Evolutionary conservation across 2,888 invertebrate genomes (phyloP).

Genomic region (Mystacides longicornis): DNA sequence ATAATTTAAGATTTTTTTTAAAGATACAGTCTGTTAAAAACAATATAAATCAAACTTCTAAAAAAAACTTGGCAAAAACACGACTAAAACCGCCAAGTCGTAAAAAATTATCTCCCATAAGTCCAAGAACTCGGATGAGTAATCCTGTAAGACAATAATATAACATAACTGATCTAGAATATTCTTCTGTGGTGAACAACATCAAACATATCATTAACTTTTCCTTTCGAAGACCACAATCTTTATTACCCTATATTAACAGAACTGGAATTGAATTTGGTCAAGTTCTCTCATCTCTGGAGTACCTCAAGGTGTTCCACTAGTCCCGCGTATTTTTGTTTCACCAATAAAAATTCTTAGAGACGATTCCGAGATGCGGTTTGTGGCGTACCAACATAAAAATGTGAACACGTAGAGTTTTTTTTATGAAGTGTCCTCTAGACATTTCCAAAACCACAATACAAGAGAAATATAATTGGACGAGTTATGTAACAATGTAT

Average conservation of each 20-base stretch:
- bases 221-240: background rate
- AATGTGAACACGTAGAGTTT: background rate
- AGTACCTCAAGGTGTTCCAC: background rate
- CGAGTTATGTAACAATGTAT: background rate
- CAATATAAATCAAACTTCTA: too few species aligned
- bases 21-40: too few species aligned
- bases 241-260: background rate
- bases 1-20: too few species aligned
- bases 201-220: background rate
- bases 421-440: background rate
- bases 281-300: background rate
- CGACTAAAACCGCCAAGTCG: too few species aligned
- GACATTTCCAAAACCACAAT: background rate
- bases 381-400: background rate
- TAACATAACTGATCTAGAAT: slow-evolving; percentile 1
- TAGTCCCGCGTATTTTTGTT: background rate
- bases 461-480: background rate
- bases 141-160: too few species aligned
- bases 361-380: background rate
- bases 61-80: too few species aligned
- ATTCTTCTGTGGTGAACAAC: background rate
- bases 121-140: too few species aligned
- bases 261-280: slow-evolving; percentile 1
- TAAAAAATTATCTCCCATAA: too few species aligned
- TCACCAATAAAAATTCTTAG: too few species aligned